phyloP scores from a whole-genome alignment of 2,797 vertebrate species.

The Pelochelys cantorii region DNA sequence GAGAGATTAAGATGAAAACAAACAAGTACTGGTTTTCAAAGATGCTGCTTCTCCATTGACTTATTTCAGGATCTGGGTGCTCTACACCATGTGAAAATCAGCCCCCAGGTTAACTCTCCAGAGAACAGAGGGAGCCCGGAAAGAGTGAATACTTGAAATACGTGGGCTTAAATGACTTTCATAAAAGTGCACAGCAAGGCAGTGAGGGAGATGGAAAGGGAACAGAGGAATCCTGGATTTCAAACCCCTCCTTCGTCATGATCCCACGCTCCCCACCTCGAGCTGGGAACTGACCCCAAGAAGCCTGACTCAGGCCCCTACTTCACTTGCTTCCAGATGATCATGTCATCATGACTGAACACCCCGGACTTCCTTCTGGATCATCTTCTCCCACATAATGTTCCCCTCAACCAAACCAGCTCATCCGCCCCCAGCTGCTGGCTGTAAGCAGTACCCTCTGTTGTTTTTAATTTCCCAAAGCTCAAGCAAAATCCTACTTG shows the following conservation, averaged over 20 bases:
- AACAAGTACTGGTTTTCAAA: not conserved
- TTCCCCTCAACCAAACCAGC: no score
- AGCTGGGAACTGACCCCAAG: not conserved
- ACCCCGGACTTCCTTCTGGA: not conserved
- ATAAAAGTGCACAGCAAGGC: not conserved
- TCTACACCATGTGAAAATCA: not conserved
- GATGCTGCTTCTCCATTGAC: not conserved
- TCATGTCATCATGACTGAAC: not conserved
- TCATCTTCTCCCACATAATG: not conserved
- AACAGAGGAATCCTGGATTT: not conserved
- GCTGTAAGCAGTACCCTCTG: not conserved
- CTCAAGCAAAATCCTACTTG: not conserved
- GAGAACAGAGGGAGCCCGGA: not conserved
- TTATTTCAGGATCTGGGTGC: not conserved
- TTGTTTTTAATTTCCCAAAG: fast-evolving
- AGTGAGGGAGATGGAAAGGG: not conserved
- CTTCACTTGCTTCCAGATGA: not conserved
- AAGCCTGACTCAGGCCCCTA: not conserved
- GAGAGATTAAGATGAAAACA: not conserved
- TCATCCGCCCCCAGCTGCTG: not conserved
- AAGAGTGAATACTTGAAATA: not conserved
- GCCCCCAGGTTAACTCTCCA: not conserved
- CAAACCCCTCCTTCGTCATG: not conserved
- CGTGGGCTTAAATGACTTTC: not conserved
- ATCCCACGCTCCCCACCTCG: not conserved